Percentiles rank a stretch among this genome's conserved stretches.
Conservation (phyloP, 1,140 invertebrate genomes). For the Epicauta chinensis region DNA sequence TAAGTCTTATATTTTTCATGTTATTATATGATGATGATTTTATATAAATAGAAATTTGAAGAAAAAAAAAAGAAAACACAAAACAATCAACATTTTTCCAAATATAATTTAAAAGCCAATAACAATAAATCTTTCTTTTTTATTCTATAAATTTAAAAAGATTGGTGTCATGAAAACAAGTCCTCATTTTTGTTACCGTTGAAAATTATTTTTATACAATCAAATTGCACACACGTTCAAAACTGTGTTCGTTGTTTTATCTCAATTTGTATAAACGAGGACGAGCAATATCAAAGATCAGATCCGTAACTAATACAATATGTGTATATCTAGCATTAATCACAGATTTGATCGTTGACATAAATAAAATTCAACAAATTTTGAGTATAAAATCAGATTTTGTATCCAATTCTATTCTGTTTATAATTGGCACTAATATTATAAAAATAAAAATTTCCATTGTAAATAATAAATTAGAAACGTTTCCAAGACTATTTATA, state of each 20-base stretch:
- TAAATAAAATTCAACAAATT: conserved; percentile 7
- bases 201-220: not conserved
- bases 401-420: conserved; percentile 1
- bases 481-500: conserved; percentile 32
- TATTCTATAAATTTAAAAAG: conserved; percentile 4
- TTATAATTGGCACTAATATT: conserved; percentile 7
- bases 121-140: conserved; percentile 3
- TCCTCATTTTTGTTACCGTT: not conserved
- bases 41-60: conserved; percentile 22
- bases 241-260: too few relatives aligned
- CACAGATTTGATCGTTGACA: too few relatives aligned
- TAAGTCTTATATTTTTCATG: conserved; percentile 37
- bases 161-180: not conserved
- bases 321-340: too few relatives aligned
- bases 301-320: too few relatives aligned
- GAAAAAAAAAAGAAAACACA: conserved; percentile 7
- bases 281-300: too few relatives aligned
- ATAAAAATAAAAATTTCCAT: conserved; percentile 19
- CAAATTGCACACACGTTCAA: not conserved
- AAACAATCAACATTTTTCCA: not conserved
- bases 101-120: conserved; percentile 2
- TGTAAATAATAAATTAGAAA: conserved; percentile 5
- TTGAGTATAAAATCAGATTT: conserved; percentile 4
- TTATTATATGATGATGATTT: not conserved
- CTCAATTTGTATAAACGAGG: too few relatives aligned